phyloP scores from a whole-genome alignment of 1,140 invertebrate species.

The Phortica variegata region DNA sequence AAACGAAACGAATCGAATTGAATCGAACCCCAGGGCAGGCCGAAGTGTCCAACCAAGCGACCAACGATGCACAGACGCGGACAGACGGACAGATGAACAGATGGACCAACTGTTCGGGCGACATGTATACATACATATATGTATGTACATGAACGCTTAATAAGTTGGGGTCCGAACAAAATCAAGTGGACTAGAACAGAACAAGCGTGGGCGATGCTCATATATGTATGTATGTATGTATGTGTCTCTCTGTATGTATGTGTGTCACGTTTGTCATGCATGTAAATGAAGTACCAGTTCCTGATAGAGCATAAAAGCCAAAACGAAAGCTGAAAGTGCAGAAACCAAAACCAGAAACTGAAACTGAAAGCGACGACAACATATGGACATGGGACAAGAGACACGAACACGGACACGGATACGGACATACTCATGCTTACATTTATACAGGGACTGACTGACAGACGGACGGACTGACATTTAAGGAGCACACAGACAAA shows the following conservation, averaged over 20 bases:
- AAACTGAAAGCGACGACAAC: not conserved
- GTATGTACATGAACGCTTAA: no score
- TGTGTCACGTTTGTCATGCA: constrained; percentile 36
- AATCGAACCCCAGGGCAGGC: not conserved
- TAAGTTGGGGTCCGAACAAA: no score
- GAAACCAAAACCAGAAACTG: not conserved
- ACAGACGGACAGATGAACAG: constrained; percentile 9
- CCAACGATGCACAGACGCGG: constrained; percentile 37
- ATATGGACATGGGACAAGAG: constrained; percentile 1
- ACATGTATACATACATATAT: not conserved
- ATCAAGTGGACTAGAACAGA: not conserved
- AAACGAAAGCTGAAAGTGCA: not conserved
- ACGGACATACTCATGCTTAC: no score
- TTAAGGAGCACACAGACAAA: not conserved
- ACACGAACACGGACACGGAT: not conserved
- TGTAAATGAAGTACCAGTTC: constrained; percentile 48
- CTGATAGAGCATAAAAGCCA: constrained; percentile 7
- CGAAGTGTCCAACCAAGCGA: constrained; percentile 23
- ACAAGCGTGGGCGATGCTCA: constrained; percentile 2
- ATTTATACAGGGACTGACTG: no score
- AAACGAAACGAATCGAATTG: not conserved
- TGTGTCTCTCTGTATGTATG: no score
- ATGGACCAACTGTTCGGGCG: not conserved
- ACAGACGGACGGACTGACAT: no score
- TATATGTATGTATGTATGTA: constrained; percentile 1